Conservation (phyloP, 2,797 vertebrate genomes). For the Arctocebus calabarensis region DNA sequence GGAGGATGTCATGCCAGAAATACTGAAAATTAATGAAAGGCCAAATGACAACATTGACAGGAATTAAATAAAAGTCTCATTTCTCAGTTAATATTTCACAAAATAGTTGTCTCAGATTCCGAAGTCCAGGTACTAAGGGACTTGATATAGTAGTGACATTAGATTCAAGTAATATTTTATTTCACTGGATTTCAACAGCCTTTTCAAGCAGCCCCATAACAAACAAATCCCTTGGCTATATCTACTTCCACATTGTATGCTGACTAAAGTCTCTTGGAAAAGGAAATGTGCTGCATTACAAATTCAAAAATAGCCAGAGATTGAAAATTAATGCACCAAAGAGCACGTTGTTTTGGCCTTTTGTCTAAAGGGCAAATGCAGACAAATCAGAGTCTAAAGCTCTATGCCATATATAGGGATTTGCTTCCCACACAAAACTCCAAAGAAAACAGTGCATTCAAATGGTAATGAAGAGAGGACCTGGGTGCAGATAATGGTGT, state of each 20-base stretch:
- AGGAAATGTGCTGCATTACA: constrained; percentile 60
- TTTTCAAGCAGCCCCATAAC: constrained; percentile 47
- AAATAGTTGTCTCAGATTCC: not conserved
- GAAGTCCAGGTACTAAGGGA: not conserved
- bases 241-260: constrained; percentile 33
- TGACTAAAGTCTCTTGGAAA: constrained; percentile 62
- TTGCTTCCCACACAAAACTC: constrained; percentile 68
- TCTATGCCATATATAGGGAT: constrained; percentile 71
- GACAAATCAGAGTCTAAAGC: constrained; percentile 66
- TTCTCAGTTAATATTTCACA: constrained; percentile 27
- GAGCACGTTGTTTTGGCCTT: constrained; percentile 78
- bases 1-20: not conserved
- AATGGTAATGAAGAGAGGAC: constrained; percentile 84
- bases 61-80: constrained; percentile 46
- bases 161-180: constrained; percentile 19
- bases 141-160: not conserved
- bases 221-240: constrained; percentile 71
- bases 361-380: constrained; percentile 67
- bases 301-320: constrained; percentile 77
- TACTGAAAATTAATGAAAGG: not conserved
- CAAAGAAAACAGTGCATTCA: constrained; percentile 77
- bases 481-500: constrained; percentile 80
- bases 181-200: constrained; percentile 28
- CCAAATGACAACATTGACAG: constrained; percentile 1
- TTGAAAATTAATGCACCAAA: constrained; percentile 80